Evolutionary conservation across 2,888 invertebrate species (phyloP), one percentile per base, ranked within the genome.

Genomic region (Clepsis dumicolana): DNA sequence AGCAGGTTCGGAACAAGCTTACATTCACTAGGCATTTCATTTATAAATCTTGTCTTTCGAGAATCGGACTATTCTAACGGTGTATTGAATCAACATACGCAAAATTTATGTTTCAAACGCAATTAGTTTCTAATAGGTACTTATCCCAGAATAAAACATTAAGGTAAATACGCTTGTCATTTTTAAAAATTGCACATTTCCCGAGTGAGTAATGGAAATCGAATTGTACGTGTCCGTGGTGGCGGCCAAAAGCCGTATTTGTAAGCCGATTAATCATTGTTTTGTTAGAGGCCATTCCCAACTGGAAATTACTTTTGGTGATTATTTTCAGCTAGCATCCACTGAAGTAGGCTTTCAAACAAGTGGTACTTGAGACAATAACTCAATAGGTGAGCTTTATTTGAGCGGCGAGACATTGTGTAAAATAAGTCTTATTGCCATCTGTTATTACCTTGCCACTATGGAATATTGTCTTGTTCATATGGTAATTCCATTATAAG

Each of bases 401-500:
- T 16, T 21, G 14, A 48, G 48, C 18, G 21, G 48, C 48, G 3
- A 21, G 21, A 21, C 48, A 48, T 21, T 12, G 21, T 48, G 18
- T 12, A 21, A 48, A 48, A 48, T 21, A 48, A 48, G 12, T 48
- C 12, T 4, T 21, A 21, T 44, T 41, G 44, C 29, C 56, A 56
- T 56, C 48, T 56, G 48, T 32, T 64, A 44, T 48, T 56, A 25
- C 48, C 21, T 48, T 41, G 14, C 44, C 12, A n/a, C 14, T n/a
- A 41, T 27, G 59, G n/a, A 10, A 38, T 41, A 27, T 29, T 54
- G 25, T 50, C 50, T 48, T 60, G 65, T 65, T 59, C 59, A 74
- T 74, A 74, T 75, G 77, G 75, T 78, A 72, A 71, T 71, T 72
- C 71, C 72, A 73, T 78, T 74, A 73, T 71, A 73, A 72, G 71